phyloP scores from a whole-genome alignment of 2,797 vertebrate species.

The Pogoniulus pusillus region DNA sequence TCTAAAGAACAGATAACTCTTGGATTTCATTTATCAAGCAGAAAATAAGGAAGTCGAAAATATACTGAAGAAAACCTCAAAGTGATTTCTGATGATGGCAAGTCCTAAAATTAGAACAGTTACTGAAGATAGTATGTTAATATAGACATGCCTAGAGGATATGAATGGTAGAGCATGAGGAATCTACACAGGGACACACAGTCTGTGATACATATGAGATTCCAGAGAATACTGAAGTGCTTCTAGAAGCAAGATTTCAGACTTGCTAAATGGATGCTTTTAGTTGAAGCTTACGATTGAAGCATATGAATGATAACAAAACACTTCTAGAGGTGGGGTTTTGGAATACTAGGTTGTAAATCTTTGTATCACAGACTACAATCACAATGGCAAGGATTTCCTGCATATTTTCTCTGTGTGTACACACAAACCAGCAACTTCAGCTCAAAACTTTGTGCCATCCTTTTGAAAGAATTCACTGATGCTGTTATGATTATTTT shows the following conservation, averaged over 20 bases:
- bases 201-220: neutral
- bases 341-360: neutral
- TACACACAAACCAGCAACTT: neutral
- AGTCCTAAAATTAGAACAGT: neutral
- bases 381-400: neutral
- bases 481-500: neutral
- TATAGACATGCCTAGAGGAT: slow-evolving; percentile 70
- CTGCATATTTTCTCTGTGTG: neutral
- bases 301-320: neutral
- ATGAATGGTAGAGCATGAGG: slow-evolving; percentile 80
- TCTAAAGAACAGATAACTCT: neutral
- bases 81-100: neutral
- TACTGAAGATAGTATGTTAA: slow-evolving; percentile 73
- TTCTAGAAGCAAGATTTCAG: slow-evolving; percentile 76
- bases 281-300: neutral
- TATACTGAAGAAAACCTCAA: neutral
- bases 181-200: slow-evolving; percentile 32
- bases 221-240: slow-evolving; percentile 48
- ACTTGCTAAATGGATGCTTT: neutral
- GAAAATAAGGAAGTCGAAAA: neutral
- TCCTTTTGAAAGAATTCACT: neutral
- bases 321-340: neutral
- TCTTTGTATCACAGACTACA: neutral
- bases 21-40: neutral
- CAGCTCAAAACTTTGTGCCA: neutral